A percentile compares a stretch with the other conserved stretches of the same genome.
These are phyloP conservation scores for Neelides folsomi DNA, from an alignment of 2,888 invertebrate species.

Conservation along the genomic window DNA sequence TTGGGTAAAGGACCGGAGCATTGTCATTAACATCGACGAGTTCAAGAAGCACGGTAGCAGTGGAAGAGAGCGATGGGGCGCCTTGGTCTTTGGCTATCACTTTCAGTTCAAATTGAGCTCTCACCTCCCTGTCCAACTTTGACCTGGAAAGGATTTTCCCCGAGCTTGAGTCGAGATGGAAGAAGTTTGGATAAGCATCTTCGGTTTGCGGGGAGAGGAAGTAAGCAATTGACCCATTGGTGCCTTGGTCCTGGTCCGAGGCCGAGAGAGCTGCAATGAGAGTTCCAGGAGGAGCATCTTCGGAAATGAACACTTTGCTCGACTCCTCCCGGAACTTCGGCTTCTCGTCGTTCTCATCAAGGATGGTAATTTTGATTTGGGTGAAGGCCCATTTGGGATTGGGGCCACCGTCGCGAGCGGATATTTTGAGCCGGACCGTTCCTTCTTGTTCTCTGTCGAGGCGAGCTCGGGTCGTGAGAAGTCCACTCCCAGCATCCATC, in stretches of 20 bases:
- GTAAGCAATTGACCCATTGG: constrained; percentile 80
- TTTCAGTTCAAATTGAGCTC: constrained; percentile 61
- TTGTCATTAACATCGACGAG: constrained; percentile 86
- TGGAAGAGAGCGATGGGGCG: constrained; percentile 74
- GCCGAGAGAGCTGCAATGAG: constrained; percentile 72
- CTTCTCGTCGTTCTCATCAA: constrained; percentile 89
- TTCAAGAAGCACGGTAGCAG: constrained; percentile 66
- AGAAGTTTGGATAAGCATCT: constrained; percentile 68
- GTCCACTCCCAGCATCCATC: constrained; percentile 73
- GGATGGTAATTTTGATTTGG: constrained; percentile 71
- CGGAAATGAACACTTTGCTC: constrained; percentile 59
- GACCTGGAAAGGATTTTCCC: constrained; percentile 68
- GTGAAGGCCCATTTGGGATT: constrained; percentile 87
- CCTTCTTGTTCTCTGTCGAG: constrained; percentile 76
- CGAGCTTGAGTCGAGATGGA: constrained; percentile 66
- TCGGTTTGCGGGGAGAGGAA: constrained; percentile 61
- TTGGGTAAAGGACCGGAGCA: constrained; percentile 79
- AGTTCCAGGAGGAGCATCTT: constrained; percentile 65
- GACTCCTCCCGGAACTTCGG: constrained; percentile 63
- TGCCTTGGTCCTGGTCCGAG: constrained; percentile 81
- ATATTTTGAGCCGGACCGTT: constrained; percentile 73
- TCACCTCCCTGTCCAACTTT: constrained; percentile 67
- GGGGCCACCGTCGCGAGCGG: constrained; percentile 83
- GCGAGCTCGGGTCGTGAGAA: constrained; percentile 67
- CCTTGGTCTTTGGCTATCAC: constrained; percentile 87